Evolutionary conservation across 2,113 vertebrate genomes (phyloP).

Genomic region (Ia io): DNA sequence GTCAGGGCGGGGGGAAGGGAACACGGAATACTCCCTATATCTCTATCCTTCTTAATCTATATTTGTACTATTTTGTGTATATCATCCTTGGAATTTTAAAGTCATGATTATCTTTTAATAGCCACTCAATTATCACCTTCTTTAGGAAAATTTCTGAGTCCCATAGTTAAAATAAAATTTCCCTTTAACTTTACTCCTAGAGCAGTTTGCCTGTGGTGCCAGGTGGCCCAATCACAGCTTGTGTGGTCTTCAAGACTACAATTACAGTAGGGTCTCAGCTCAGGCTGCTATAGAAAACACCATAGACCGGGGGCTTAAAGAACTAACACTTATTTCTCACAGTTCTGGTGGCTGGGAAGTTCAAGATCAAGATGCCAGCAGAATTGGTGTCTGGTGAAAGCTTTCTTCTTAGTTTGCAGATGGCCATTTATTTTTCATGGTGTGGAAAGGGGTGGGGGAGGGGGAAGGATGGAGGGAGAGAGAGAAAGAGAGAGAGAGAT

Average conservation of each 20-base stretch:
- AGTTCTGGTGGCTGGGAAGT: not conserved
- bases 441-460: not conserved
- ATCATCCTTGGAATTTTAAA: not conserved
- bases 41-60: not conserved
- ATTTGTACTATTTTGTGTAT: not conserved
- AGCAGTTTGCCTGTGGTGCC: not conserved
- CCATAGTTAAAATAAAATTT: not conserved
- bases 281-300: not conserved
- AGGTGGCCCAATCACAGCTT: fast-evolving
- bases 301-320: not conserved
- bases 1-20: fast-evolving
- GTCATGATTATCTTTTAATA: not conserved
- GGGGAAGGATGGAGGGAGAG: not conserved
- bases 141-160: not conserved
- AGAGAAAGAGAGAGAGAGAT: not conserved
- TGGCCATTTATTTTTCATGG: not conserved
- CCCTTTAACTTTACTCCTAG: not conserved
- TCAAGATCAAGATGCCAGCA: not conserved
- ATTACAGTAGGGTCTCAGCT: no score
- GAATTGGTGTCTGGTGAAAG: not conserved
- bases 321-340: not conserved
- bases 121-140: not conserved
- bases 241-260: not conserved
- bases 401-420: not conserved
- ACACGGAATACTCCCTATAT: not conserved